Evolutionary conservation across 2,113 vertebrate genomes (phyloP), one percentile per base, ranked within the genome.

Genomic region (Carettochelys insculpta): DNA sequence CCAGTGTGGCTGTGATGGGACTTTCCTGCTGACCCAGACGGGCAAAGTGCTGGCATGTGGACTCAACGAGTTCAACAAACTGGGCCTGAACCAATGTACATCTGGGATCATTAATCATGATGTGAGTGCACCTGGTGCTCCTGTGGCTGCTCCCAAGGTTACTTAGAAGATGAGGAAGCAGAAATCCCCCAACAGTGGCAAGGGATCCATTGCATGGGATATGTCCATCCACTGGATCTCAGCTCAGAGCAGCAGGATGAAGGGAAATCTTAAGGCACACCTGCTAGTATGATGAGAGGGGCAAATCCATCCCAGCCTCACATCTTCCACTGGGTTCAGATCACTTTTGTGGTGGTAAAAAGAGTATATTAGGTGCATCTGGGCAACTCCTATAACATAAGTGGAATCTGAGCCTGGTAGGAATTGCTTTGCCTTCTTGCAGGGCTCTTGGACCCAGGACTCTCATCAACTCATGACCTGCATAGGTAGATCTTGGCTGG

Each of bases 21-120:
- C 99, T 68, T 99, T 99, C 96, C 98, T 99, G 86, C 97, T 99
- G 92, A 99, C 99, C 3, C 98, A 99, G 92, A 98, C 98, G 20
- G 99, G 99, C 82, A 99, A 99, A 97, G 99, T 99, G 68, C 96
- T 99, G 87, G 99, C 99, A 8, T 99, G 99, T 96, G 99, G 99
- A 92, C 99, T 98, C 96, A 99, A 99, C 22, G 99, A 99, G 78
- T 98, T 98, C 95, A 99, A 99, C 97, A 99, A 99, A 91, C 97
- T 99, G 89, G 99, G 99, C 83, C 98, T 99, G 88, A 99, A 99
- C 97, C 99, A 99, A 95, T 99, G 98, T 87, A 98, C 99, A 88
- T 98, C 98, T n/a, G 99, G 99, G 80, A 98, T 99, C 89, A 99
- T 99, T 96, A 99, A 99, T 97, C 98, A 99, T 85, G 98, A 98